Base-by-base conservation (phyloP, 2,113 vertebrate genomes). In the Leptobrachium leishanense region DNA sequence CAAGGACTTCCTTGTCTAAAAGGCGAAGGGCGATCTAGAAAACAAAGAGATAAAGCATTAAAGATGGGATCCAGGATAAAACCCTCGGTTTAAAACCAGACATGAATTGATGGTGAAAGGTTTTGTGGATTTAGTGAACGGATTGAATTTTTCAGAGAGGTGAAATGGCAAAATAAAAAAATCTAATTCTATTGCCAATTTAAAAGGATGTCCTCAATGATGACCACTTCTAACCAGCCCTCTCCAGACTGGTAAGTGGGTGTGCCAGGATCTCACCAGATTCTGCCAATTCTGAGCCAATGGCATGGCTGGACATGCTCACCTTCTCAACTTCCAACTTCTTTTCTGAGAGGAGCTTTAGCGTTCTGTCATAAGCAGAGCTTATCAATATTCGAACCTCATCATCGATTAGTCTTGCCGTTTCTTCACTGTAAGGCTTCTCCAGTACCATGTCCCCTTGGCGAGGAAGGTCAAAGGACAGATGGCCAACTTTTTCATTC, bases 401-500 rank as follows among this genome's bases (percentile, higher is more conserved):
- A 0, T 93, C 90, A 43, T 99, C 98, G 57, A 99, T 99, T 72
- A 99, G 87, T 6, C 95, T 90, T 1, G 98, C 98, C 0, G 98
- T 99, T 75, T 95, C 96, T 74, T 99, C 98, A 0, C 98, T 99
- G 81, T 99, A 99, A 0, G 98, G 98, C 65, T 99, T 99, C 89
- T 99, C 98, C 53, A 99, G 85, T 12, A 98, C 94, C 94, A 97
- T 92, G 83, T 99, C 98, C 0, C 97, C 98, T 87, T 98, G 96
- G 0, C 95, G 94, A 0, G 98, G 97, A 1, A 98, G 92, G 79
- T 99, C 97, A 54, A 99, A 99, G 75, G 98, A 99, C 63, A 99
- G 95, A 89, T 99, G 97, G 0, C 98, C 98, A 40, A 99, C 97
- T 88, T 97, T 98, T 2, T 94, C 90, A 65, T 96, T 99, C 98